Base-by-base conservation (phyloP, 2,113 vertebrate genomes). In the Microcebus murinus region DNA sequence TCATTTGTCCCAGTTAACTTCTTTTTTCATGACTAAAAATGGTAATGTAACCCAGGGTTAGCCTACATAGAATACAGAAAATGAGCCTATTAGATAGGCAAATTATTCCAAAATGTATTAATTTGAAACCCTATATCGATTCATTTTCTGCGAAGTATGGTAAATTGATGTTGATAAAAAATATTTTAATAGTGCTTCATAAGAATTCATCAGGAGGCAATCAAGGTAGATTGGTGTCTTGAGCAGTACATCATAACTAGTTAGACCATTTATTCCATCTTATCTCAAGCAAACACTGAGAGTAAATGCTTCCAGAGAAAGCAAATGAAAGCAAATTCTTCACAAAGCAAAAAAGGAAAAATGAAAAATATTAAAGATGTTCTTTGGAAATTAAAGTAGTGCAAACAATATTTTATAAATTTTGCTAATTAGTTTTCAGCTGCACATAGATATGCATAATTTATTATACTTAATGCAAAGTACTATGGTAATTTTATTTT, bases 151-250 rank as follows among this genome's bases (percentile, higher is more conserved):
- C 86, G 48, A 98, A 97, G 97, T 96, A 94, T 74, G 18, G 20
- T 23, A 52, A 90, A 85, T 96, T 97, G 79, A 88, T 95, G 70
- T 97, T 97, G 91, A 50, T 97, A 93, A 96, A 61, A 96, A 96
- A 57, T 96, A 88, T 96, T 96, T 96, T 96, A 96, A 92, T 18
- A 82, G 85, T 73, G 5, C 2, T 48, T 55, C 92, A 25, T 94
- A 95, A 94, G 84, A 97, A 95, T 96, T 96, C 81, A 96, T 97
- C n/a, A 93, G 71, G 61, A 93, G 23, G 91, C 87, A 95, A 91
- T 98, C 57, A 97, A 88, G 68, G 93, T 18, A 96, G 61, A 97
- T 89, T 91, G 84, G 42, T 93, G 80, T 42, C 63, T 96, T 76
- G 29, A 90, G 39, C 9, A 82, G 20, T 97, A 68, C 29, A 25